Percentiles rank a stretch among this genome's conserved stretches.
These are phyloP conservation scores for Arizona elegans DNA, from an alignment of 2,113 vertebrate genomes.

Conservation along the genomic window DNA sequence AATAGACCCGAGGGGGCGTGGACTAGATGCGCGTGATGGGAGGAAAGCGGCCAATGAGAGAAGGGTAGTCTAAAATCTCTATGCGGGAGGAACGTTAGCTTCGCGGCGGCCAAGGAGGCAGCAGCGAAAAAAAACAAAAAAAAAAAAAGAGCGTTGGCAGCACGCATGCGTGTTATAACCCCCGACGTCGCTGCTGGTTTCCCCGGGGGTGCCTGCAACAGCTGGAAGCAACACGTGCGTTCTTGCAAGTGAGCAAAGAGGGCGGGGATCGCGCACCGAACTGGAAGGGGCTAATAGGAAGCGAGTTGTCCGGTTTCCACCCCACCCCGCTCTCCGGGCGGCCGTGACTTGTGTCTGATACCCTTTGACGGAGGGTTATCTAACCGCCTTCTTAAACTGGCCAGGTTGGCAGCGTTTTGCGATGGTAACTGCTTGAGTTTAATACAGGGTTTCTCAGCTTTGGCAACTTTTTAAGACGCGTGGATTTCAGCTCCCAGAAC, in stretches of 20 bases:
- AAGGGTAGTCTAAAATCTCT: not conserved
- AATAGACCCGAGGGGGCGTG: not conserved
- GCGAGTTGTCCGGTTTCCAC: not conserved
- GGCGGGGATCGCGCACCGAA: not conserved
- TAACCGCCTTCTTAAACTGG: not conserved
- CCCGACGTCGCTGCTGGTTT: not conserved
- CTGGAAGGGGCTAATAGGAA: not conserved
- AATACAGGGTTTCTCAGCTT: not conserved
- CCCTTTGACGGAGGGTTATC: not conserved
- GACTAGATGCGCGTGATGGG: slow-evolving; percentile 41
- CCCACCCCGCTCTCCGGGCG: not conserved
- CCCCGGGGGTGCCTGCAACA: not conserved
- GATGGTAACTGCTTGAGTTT: not conserved
- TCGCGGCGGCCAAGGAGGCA: not conserved
- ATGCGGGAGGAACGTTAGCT: not conserved
- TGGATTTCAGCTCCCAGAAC: not conserved
- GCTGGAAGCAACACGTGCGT: not conserved
- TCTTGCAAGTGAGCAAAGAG: not conserved
- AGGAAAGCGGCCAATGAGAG: slow-evolving; percentile 38
- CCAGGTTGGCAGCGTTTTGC: not conserved
- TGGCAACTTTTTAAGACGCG: not conserved
- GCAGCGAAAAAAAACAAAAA: accelerated
- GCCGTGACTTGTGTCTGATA: not conserved
- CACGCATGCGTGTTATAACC: slow-evolving; percentile 42
- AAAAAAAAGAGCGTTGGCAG: not conserved